Conservation (phyloP, 2,888 invertebrate genomes). For the Callyntrura guangdongensis region DNA sequence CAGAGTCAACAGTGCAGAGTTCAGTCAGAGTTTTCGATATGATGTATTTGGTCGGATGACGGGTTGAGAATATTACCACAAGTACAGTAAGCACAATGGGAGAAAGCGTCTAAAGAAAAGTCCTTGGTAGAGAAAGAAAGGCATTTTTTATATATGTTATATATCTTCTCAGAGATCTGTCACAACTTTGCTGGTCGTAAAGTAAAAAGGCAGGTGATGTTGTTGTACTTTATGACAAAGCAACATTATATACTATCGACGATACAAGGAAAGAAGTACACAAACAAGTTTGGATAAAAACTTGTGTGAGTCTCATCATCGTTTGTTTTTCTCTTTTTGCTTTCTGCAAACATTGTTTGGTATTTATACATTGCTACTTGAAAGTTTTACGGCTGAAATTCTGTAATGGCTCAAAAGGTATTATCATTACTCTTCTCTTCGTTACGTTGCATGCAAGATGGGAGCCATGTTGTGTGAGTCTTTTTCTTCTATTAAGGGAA, state of each 20-base stretch:
- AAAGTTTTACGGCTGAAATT: slow-evolving; percentile 26
- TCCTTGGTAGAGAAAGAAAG: neutral
- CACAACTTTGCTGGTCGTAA: neutral
- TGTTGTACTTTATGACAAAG: neutral
- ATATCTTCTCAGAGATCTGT: slow-evolving; percentile 20
- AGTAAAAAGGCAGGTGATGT: neutral
- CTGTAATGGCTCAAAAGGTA: slow-evolving; percentile 23
- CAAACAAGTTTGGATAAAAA: neutral
- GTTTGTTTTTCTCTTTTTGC: neutral
- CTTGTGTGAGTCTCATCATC: neutral
- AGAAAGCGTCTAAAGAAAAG: neutral
- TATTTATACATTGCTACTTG: neutral
- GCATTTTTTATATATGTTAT: neutral
- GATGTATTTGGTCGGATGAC: neutral
- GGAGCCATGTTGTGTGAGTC: neutral
- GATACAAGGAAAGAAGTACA: no score
- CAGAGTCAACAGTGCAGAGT: slow-evolving; percentile 28
- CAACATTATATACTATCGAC: neutral
- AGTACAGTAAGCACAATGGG: neutral
- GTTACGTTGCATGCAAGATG: no score
- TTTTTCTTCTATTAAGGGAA: neutral
- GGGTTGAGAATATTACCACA: neutral
- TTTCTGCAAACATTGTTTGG: slow-evolving; percentile 20
- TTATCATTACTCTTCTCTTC: slow-evolving; percentile 36
- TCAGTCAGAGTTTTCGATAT: neutral